A percentile compares a stretch with the other conserved stretches of the same genome.
Evolutionary conservation across 2,113 vertebrate genomes (phyloP).

Genomic region (Microcebus griseorufus): DNA sequence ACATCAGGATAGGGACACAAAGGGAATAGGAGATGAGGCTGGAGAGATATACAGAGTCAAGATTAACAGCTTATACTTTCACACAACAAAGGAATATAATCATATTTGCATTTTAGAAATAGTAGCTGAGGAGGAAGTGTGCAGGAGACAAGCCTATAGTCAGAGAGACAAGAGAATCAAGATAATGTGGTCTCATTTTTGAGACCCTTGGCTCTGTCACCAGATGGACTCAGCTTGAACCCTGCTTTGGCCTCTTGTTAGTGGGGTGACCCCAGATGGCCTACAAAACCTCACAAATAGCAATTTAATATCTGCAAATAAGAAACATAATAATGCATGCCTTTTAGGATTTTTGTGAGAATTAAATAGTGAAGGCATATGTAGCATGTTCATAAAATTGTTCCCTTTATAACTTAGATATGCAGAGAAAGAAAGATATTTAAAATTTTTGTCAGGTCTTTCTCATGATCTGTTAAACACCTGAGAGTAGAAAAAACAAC

Average conservation of each 20-base stretch:
- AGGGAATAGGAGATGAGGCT: too few species aligned
- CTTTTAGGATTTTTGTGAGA: not conserved
- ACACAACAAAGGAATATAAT: not conserved
- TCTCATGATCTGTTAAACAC: not conserved
- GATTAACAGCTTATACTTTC: not conserved
- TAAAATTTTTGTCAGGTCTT: not conserved
- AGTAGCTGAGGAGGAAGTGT: not conserved
- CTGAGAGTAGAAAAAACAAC: not conserved
- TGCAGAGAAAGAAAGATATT: not conserved
- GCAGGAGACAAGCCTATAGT: not conserved
- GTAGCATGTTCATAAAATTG: not conserved
- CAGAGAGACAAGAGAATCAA: not conserved
- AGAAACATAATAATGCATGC: not conserved
- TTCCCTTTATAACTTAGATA: not conserved
- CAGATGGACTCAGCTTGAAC: not conserved
- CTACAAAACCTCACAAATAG: not conserved
- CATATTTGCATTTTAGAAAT: not conserved
- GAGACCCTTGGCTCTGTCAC: not conserved
- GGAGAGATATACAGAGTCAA: not conserved
- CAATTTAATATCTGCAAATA: not conserved
- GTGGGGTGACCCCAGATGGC: not conserved
- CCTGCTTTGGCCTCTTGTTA: too few species aligned
- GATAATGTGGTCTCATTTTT: not conserved
- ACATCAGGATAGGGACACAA: not conserved
- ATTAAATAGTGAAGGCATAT: not conserved